Conservation (phyloP, 2,888 invertebrate genomes). For the Tetranychus truncatus region DNA sequence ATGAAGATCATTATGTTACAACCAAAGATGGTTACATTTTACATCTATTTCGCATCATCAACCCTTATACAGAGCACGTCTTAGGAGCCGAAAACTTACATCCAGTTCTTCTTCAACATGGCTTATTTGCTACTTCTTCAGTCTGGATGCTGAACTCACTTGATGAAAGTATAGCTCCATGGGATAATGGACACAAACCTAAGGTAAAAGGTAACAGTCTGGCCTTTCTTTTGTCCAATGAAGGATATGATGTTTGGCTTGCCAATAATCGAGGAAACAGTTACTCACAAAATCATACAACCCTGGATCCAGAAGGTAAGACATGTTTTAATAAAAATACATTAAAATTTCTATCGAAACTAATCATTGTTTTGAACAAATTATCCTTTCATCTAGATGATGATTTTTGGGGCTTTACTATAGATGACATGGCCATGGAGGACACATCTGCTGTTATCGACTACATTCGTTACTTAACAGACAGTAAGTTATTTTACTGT, state of each 20-base stretch:
- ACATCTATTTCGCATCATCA: background rate
- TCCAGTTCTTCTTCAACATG: background rate
- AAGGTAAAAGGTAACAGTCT: background rate
- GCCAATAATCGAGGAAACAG: background rate
- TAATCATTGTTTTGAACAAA: too few species aligned
- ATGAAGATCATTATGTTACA: slow-evolving; percentile 10
- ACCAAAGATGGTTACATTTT: slow-evolving; percentile 11
- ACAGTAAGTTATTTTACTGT: too few species aligned
- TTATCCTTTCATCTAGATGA: background rate
- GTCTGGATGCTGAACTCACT: background rate
- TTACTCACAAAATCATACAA: background rate
- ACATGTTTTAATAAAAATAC: too few species aligned
- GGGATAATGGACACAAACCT: background rate
- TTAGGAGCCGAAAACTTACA: background rate
- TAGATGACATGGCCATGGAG: background rate
- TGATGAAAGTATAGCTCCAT: background rate
- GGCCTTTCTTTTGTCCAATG: background rate
- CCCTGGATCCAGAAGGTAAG: background rate
- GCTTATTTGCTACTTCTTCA: background rate
- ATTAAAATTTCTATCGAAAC: too few species aligned
- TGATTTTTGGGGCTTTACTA: background rate
- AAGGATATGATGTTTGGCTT: background rate
- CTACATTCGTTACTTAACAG: background rate
- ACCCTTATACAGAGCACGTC: background rate
- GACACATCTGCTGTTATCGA: background rate